Conservation (phyloP, 2,888 invertebrate genomes). For the Mimumesa dahlbomi region DNA sequence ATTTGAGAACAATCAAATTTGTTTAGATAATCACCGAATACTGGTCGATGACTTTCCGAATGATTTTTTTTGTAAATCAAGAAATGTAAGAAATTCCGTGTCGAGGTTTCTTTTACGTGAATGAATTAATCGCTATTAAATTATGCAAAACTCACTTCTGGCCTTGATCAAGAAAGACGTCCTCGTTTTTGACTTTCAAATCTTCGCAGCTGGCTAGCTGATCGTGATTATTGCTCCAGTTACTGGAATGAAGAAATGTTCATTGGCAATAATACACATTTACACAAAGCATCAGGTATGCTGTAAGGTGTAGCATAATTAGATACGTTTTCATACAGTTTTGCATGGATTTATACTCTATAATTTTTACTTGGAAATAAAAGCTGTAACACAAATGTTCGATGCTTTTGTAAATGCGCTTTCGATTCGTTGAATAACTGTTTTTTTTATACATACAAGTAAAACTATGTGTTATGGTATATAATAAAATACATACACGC, state of each 20-base stretch:
- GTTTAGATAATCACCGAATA: too few relatives aligned
- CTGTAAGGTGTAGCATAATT: slow-evolving; percentile 1
- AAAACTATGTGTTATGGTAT: too few relatives aligned
- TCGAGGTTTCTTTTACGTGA: too few relatives aligned
- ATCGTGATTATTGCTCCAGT: slow-evolving; percentile 45
- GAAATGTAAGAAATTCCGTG: too few relatives aligned
- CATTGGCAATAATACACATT: slow-evolving; percentile 52
- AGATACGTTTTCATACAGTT: too few relatives aligned
- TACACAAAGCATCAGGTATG: slow-evolving; percentile 35
- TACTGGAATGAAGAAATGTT: slow-evolving; percentile 52
- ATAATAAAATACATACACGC: too few relatives aligned
- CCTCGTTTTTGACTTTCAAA: slow-evolving; percentile 41
- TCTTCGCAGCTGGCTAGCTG: slow-evolving; percentile 29
- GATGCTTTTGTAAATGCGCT: slow-evolving; percentile 36
- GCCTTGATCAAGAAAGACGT: slow-evolving; percentile 36
- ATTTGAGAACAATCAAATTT: not conserved
- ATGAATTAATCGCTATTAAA: too few relatives aligned
- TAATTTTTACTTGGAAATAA: not conserved
- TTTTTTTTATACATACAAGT: not conserved
- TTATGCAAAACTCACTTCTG: slow-evolving; percentile 51
- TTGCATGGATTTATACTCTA: too few relatives aligned
- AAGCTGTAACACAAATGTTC: slow-evolving; percentile 1
- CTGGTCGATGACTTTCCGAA: too few relatives aligned
- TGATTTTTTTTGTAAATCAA: too few relatives aligned
- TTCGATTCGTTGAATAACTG: not conserved